Evolutionary conservation across 2,888 invertebrate species (phyloP), one percentile per base, ranked within the genome.

Genomic region (Aspidiotus destructor): DNA sequence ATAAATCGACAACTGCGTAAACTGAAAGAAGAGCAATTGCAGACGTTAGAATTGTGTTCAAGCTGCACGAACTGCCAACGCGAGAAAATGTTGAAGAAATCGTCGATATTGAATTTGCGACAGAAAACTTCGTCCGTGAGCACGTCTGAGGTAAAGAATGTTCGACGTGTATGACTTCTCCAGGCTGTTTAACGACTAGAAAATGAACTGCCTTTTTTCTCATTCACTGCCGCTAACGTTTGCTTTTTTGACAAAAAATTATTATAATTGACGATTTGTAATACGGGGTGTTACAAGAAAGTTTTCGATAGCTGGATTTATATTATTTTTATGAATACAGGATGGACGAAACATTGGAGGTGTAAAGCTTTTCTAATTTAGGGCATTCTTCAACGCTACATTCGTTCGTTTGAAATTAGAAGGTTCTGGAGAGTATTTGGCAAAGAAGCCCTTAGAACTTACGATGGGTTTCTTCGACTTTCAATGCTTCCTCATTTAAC

Each of bases 1-100:
- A 44, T 65, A 42, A 65, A 65, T 28, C 41, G 42, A n/a, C 57
- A 57, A 65, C 41, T 65, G 13, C 65, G 65, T n/a, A 65, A 65
- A 15, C 55, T 65, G 16, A 65, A 65, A 48, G 65, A 65, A 13
- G 65, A 65, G n/a, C 40, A 58, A 44, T n/a, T 65, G 58, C 58
- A 57, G 8, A 44, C 55, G 16, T 57, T 58, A 41, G 65, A 65
- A 48, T 48, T 57, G n/a, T 65, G 65, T n/a, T 57, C 65, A 7
- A 40, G 41, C 11, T 65, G 65, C 13, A 9, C 65, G 58, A 41
- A 44, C 17, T 65, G 65, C 65, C 41, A 17, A 9, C 42, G 58
- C 10, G 65, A 65, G n/a, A 65, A 65, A 17, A 65, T 48, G 40
- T 15, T 48, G 48, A 65, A 60, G 15, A 65, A 65, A 9, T 2